Conservation (phyloP, 2,113 vertebrate genomes). For the Hiodon alosoides region DNA sequence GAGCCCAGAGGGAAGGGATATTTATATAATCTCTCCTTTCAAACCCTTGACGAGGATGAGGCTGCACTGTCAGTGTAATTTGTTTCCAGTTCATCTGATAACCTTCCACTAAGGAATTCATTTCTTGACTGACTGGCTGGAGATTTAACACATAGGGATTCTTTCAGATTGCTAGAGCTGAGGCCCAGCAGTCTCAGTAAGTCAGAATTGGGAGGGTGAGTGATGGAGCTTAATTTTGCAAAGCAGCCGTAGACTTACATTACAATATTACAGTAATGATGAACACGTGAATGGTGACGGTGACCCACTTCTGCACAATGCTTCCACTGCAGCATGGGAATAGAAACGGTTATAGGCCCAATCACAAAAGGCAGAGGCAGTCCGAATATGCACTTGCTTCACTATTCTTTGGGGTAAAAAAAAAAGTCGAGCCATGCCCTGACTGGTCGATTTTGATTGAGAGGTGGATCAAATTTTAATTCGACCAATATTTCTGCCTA, state of each 20-base stretch:
- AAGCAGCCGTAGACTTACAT: background rate
- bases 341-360: too few relatives aligned
- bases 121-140: background rate
- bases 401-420: too few relatives aligned
- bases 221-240: background rate
- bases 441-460: background rate
- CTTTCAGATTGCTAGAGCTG: background rate
- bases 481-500: background rate
- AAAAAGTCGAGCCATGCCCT: background rate
- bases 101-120: background rate
- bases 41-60: background rate
- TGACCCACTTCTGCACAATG: background rate
- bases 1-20: slow-evolving; percentile 51
- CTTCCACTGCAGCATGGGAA: too few relatives aligned
- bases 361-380: too few relatives aligned
- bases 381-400: too few relatives aligned
- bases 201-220: background rate
- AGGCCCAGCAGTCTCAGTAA: background rate
- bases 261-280: background rate
- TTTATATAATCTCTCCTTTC: slow-evolving; percentile 54
- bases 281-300: background rate
- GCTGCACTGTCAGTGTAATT: background rate
- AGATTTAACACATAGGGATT: background rate
- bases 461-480: background rate
- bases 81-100: background rate